Percentiles rank a stretch among this genome's conserved stretches.
Evolutionary conservation across 2,888 invertebrate genomes (phyloP).

Genomic region (Silvanus unidentatus): DNA sequence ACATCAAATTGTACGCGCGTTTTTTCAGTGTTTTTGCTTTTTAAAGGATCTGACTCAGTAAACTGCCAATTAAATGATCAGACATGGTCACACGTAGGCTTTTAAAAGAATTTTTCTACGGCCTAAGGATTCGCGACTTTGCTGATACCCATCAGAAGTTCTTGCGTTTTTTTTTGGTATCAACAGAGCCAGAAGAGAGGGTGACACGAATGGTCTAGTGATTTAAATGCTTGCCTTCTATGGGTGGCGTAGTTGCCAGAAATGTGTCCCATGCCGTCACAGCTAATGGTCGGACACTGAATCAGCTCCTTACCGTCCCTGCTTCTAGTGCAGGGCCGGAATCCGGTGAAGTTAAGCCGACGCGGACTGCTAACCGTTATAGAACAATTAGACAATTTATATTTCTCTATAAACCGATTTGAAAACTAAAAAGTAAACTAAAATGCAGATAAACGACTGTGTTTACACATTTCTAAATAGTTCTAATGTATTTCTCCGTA

Average conservation of each 20-base stretch:
- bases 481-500: too few species aligned
- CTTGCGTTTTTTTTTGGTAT: conserved; percentile 10
- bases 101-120: conserved; percentile 1
- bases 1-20: conserved; percentile 1
- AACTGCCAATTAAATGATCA: conserved; percentile 29
- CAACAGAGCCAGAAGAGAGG: conserved; percentile 15
- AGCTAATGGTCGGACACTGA: conserved; percentile 73
- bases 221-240: conserved; percentile 66
- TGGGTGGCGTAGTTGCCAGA: conserved; percentile 86
- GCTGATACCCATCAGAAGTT: conserved; percentile 16
- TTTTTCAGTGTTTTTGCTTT: too few species aligned
- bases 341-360: conserved; percentile 24
- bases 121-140: conserved; percentile 10
- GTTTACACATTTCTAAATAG: too few species aligned
- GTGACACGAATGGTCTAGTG: conserved; percentile 15
- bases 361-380: conserved; percentile 21
- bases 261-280: conserved; percentile 83
- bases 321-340: conserved; percentile 49
- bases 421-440: too few species aligned
- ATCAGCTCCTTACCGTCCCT: conserved; percentile 69
- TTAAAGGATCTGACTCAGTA: conserved; percentile 36
- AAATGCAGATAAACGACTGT: too few species aligned
- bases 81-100: conserved; percentile 29
- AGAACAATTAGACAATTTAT: conserved; percentile 9
- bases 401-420: too few species aligned